Conservation (phyloP, 53 echinoderm and acorn worm species). For the Pentamera pediparva region DNA sequence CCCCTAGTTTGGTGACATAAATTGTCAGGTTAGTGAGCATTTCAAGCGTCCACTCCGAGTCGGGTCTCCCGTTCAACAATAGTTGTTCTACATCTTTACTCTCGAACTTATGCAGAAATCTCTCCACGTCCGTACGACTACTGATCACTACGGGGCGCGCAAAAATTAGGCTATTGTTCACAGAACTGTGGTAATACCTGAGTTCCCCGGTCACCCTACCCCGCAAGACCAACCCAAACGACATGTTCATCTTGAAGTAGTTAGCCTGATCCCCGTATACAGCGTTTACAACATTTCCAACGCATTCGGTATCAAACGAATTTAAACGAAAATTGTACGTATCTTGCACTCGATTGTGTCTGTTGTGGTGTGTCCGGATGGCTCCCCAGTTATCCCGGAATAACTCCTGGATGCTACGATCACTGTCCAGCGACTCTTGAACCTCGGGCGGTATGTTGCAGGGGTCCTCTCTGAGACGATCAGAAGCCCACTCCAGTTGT, state of each 20-base stretch:
- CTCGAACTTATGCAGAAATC: not conserved
- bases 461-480: not conserved
- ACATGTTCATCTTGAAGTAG: not conserved
- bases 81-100: not conserved
- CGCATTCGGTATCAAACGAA: not conserved
- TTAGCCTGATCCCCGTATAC: not conserved
- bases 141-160: not conserved
- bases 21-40: conserved; percentile 15
- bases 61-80: not conserved
- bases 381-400: not conserved
- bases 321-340: conserved; percentile 14
- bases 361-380: not conserved
- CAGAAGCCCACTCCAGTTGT: not conserved
- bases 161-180: not conserved
- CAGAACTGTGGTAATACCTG: conserved; percentile 12
- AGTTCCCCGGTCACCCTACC: not conserved
- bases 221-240: conserved; percentile 10
- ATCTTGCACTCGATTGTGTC: conserved; percentile 12
- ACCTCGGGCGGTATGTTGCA: not conserved
- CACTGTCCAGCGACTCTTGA: not conserved
- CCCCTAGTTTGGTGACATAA: conserved; percentile 21
- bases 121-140: not conserved
- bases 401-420: not conserved
- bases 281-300: not conserved
- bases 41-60: conserved; percentile 30